phyloP scores from a whole-genome alignment of 2,797 vertebrate genomes.

The Peromyscus attwateri region DNA sequence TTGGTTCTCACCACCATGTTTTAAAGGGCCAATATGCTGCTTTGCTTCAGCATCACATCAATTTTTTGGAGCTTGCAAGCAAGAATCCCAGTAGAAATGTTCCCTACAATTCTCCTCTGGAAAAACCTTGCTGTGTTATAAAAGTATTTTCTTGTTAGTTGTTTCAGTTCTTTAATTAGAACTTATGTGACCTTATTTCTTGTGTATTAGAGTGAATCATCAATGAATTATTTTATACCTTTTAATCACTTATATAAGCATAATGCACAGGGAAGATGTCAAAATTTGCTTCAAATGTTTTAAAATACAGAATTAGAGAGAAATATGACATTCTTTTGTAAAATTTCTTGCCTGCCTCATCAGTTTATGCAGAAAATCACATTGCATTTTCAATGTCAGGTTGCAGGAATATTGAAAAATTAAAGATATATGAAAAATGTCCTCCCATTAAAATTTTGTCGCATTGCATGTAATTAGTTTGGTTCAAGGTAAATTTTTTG shows the following conservation, averaged over 20 bases:
- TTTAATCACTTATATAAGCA: background rate
- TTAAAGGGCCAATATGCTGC: background rate
- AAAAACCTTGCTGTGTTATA: background rate
- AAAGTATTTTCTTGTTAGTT: constrained; percentile 29
- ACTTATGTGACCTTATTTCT: background rate
- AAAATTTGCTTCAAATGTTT: background rate
- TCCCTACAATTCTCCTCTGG: background rate
- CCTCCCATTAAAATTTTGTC: background rate
- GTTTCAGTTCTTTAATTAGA: constrained; percentile 16
- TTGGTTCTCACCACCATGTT: background rate
- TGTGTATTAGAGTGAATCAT: background rate
- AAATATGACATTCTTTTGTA: background rate
- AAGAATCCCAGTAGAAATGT: background rate
- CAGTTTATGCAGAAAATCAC: background rate
- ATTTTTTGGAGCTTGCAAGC: background rate
- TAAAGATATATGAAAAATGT: background rate
- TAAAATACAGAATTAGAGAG: background rate
- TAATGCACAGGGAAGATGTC: background rate
- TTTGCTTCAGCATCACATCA: background rate
- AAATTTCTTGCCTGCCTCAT: background rate
- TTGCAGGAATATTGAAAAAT: background rate
- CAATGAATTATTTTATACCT: background rate
- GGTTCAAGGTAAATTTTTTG: background rate
- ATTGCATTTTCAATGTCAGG: background rate
- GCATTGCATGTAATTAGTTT: background rate